phyloP scores from a whole-genome alignment of 1,140 invertebrate species.

The Oreohelix idahoensis region DNA sequence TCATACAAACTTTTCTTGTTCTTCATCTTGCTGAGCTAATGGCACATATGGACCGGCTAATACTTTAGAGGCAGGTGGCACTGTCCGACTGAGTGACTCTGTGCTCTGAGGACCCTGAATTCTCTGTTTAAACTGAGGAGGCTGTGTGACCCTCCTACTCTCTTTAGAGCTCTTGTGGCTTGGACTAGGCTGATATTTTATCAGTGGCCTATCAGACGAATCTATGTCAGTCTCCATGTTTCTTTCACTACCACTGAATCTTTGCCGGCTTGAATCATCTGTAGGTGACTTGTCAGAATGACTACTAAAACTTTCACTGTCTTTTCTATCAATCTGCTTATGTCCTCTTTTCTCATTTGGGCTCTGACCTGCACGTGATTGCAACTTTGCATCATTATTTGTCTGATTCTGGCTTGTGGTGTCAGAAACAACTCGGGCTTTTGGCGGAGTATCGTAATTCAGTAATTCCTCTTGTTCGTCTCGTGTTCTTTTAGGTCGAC shows the following conservation, averaged over 20 bases:
- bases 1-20: constrained; percentile 26
- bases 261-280: not conserved
- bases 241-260: not conserved
- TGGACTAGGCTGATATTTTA: not conserved
- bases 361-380: not conserved
- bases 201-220: not conserved
- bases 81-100: not conserved
- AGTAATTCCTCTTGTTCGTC: constrained; percentile 20
- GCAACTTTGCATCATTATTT: not conserved
- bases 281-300: not conserved
- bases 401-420: not conserved
- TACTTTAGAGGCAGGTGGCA: not conserved
- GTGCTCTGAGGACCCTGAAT: not conserved
- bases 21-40: not conserved
- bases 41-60: constrained; percentile 6
- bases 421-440: not conserved
- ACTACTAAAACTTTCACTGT: not conserved
- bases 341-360: not conserved
- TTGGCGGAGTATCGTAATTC: constrained; percentile 29
- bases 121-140: not conserved
- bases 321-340: not conserved
- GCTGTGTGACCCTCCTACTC: not conserved
- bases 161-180: not conserved
- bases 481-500: constrained; percentile 3
- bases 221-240: not conserved